A percentile compares a stretch with the other conserved stretches of the same genome.
These are phyloP conservation scores for Ennomos fuscantarius DNA, from an alignment of 2,888 invertebrate species.

Conservation along the genomic window DNA sequence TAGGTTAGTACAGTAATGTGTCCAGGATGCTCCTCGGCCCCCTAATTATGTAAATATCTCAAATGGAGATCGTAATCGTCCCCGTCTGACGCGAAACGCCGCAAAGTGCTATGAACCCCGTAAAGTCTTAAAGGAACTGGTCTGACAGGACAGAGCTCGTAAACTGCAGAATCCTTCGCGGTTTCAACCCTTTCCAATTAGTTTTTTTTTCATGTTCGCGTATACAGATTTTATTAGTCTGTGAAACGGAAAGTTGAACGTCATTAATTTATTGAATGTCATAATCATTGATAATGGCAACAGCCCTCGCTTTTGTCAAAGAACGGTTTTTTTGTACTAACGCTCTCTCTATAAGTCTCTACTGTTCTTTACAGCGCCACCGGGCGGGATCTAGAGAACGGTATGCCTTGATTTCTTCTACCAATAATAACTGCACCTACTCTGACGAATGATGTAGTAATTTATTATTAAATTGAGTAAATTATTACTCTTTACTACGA, in stretches of 20 bases:
- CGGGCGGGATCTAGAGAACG: no score
- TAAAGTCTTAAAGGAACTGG: slow-evolving; percentile 10
- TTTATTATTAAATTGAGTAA: no score
- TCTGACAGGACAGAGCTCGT: slow-evolving; percentile 8
- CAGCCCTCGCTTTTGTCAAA: no score
- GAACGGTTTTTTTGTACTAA: no score
- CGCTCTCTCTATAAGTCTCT: no score
- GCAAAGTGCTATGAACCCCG: slow-evolving; percentile 6
- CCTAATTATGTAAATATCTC: slow-evolving; percentile 31
- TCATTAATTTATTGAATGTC: no score
- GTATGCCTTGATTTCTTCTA: no score
- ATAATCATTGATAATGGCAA: no score
- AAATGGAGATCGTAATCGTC: slow-evolving; percentile 19
- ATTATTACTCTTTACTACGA: no score
- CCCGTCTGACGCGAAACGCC: slow-evolving; percentile 16
- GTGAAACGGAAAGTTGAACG: neutral
- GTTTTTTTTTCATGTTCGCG: neutral
- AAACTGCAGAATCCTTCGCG: slow-evolving; percentile 7
- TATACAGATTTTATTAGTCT: slow-evolving; percentile 11
- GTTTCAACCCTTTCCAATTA: neutral
- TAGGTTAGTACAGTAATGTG: neutral
- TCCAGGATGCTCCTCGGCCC: slow-evolving; percentile 13
- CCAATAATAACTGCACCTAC: no score
- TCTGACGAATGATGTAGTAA: no score
- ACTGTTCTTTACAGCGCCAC: no score